These are phyloP conservation scores for Nestor notabilis DNA, from an alignment of 2,113 vertebrate species.

Conservation along the genomic window DNA sequence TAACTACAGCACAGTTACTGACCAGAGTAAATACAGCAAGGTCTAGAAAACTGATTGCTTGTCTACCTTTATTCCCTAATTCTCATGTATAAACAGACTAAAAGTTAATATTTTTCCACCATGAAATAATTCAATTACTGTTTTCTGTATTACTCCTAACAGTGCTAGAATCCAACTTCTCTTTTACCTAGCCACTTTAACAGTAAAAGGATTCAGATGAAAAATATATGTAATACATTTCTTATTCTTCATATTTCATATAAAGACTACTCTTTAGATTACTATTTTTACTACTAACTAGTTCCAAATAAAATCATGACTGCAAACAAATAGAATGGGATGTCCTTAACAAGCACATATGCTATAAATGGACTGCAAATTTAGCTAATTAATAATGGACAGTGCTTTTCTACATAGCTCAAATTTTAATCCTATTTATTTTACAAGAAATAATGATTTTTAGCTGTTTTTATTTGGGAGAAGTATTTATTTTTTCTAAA, in stretches of 20 bases:
- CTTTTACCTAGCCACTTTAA: background rate
- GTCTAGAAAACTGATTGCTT: conserved; percentile 5
- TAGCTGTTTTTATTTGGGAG: background rate
- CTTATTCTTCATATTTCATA: background rate
- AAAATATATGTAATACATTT: background rate
- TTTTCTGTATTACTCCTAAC: background rate
- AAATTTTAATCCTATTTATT: background rate
- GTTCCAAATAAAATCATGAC: background rate
- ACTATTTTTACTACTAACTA: background rate
- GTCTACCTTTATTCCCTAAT: background rate
- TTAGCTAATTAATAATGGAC: background rate
- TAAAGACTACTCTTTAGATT: background rate
- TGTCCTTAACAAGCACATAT: background rate
- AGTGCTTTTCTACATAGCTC: background rate
- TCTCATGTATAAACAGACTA: background rate
- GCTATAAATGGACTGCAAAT: background rate
- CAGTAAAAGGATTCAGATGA: background rate
- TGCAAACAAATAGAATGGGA: background rate
- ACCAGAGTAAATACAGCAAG: background rate
- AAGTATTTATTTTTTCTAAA: background rate
- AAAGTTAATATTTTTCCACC: background rate
- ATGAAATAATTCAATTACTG: background rate
- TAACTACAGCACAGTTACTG: background rate
- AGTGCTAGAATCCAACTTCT: background rate
- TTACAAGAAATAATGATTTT: background rate